Evolutionary conservation across 1,140 invertebrate species (phyloP), one percentile per base, ranked within the genome.

Genomic region (Hyles euphorbiae): DNA sequence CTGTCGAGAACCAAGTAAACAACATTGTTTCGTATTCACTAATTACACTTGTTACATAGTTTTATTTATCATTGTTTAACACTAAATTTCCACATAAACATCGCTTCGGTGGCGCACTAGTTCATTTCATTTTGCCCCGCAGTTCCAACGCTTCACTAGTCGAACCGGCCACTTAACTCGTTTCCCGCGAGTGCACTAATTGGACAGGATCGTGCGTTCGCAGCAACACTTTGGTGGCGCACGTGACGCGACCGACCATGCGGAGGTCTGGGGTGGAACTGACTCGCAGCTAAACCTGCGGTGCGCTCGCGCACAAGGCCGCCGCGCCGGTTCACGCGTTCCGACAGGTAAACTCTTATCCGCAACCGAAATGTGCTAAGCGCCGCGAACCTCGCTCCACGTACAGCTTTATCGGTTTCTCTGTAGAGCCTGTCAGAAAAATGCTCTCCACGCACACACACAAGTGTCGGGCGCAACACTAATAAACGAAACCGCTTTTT

Each of bases 221-320:
- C 65, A 51, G 58, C 53, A 65, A 67, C 63, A 69, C 68, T 66
- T 52, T 70, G 40, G 57, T 60, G 53, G 65, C 53, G 53, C 56
- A 72, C 73, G 70, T 68, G 60, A 81, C 77, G 73, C 81, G 81
- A 67, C 63, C 80, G 68, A 65, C 64, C 78, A 76, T 72, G 78
- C 68, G 64, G 83, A 80, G 68, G 75, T 83, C 83, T 82, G 74
- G 76, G 80, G 78, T 86, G 80, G 81, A 83, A 88, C 86, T 88
- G 76, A 81, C 70, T 84, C 63, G 59, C 63, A 78, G 70, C 83
- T 76, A 66, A 86, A 86, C 85, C 82, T 86, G 83, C 79, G 73
- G 65, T 83, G 81, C 81, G 83, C 85, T 83, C 79, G 83, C 85
- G 85, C 83, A 86, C 85, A 88, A 88, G 85, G 85, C 85, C 83